Conservation (phyloP, 2,797 vertebrate genomes). For the Parotocinclus haroldoi region DNA sequence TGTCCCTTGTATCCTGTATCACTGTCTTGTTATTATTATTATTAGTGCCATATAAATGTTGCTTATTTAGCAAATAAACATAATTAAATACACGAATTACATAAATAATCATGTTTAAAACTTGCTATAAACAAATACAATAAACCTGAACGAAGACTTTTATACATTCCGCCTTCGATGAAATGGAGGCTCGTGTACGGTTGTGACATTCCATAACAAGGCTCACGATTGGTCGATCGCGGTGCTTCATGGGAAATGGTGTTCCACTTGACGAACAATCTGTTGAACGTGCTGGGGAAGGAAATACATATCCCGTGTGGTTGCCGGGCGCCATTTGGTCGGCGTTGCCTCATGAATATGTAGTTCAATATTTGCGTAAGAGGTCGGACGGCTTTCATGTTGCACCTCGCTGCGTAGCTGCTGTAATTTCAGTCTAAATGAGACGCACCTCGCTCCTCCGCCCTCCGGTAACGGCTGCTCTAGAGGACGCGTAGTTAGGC, state of each 20-base stretch:
- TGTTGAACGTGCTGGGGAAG: no score
- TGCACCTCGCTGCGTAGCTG: constrained; percentile 59
- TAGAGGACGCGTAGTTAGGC: constrained; percentile 19
- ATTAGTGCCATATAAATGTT: no score
- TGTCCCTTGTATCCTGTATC: no score
- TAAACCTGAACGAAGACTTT: background rate
- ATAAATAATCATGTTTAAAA: background rate
- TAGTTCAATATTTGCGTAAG: constrained; percentile 68
- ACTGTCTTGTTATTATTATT: no score
- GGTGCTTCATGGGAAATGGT: constrained; percentile 16
- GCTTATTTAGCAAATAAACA: background rate
- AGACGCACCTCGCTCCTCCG: constrained; percentile 65
- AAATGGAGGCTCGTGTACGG: constrained; percentile 3
- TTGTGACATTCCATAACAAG: constrained; percentile 25
- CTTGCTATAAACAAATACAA: background rate
- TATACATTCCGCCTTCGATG: background rate
- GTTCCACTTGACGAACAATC: background rate
- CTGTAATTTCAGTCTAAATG: constrained; percentile 8
- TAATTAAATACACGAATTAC: background rate
- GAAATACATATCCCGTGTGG: constrained; percentile 23
- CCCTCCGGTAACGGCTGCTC: constrained; percentile 52
- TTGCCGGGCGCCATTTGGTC: constrained; percentile 62
- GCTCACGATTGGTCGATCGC: constrained; percentile 6
- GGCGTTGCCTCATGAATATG: constrained; percentile 73
- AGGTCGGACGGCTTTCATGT: constrained; percentile 73